Evolutionary conservation across 1,140 invertebrate genomes (phyloP).

Genomic region (Campodea augens): DNA sequence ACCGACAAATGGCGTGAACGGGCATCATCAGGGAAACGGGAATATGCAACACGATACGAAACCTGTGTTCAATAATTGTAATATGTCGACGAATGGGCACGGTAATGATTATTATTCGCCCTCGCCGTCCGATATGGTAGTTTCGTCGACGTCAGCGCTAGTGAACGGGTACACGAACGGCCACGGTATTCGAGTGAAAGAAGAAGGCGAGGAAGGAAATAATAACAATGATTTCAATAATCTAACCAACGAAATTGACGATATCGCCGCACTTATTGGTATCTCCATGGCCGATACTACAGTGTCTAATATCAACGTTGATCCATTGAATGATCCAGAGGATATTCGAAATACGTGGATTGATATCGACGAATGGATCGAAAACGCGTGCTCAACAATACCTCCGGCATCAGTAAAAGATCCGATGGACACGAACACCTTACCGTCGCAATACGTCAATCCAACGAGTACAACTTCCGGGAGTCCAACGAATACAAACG

Average conservation of each 20-base stretch:
- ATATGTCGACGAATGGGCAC: background rate
- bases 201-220: conserved; percentile 26
- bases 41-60: conserved; percentile 4
- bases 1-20: conserved; percentile 25
- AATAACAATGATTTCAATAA: conserved; percentile 26
- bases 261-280: conserved; percentile 69
- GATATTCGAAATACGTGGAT: conserved; percentile 51
- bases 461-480: conserved; percentile 21
- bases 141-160: conserved; percentile 17
- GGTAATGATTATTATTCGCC: conserved; percentile 4
- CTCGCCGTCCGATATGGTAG: conserved; percentile 14
- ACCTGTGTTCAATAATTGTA: conserved; percentile 10
- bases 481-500: conserved; percentile 13
- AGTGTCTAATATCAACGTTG: conserved; percentile 37
- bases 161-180: conserved; percentile 20
- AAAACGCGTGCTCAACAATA: conserved; percentile 43
- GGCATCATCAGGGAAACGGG: conserved; percentile 19
- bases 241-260: conserved; percentile 46
- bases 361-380: conserved; percentile 65
- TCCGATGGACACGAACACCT: conserved; percentile 15
- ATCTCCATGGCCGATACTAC: conserved; percentile 76
- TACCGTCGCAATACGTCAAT: conserved; percentile 32
- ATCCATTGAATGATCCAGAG: conserved; percentile 28
- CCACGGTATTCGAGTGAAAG: conserved; percentile 23
- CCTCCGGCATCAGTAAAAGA: background rate